Evolutionary conservation across 2,797 vertebrate species (phyloP), one percentile per base, ranked within the genome.

Genomic region (Sebastes trivittatus): DNA sequence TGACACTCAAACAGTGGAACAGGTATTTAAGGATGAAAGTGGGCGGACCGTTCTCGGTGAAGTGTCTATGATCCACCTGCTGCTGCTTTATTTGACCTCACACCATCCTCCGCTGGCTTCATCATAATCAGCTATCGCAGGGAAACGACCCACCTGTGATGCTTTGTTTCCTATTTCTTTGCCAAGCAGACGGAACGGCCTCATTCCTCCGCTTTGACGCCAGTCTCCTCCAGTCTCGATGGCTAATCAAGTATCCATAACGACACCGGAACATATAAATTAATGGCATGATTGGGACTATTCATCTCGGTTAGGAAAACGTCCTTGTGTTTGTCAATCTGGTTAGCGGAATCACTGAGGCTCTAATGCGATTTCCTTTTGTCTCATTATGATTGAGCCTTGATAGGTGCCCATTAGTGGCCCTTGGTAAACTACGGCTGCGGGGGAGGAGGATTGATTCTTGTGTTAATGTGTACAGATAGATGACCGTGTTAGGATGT

Each of bases 311-410:
- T 95, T 93, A 94, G 83, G 86, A 88, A 80, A 88, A 83, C 88
- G 36, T 89, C 90, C 85, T 90, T 91, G 89, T 89, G 87, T 92
- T 86, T 89, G 89, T 93, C 87, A 91, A 92, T 95, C 91, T 56
- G 68, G 85, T 95, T 92, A 93, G 79, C 79, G 20, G 84, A 93
- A 94, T 89, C 90, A 90, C 83, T 56, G 86, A 87, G 46, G 79
- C 84, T 72, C 32, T 93, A 93, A 94, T 90, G 91, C 2, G 64
- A 95, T 95, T 95, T 94, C 82, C 91, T 76, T 91, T 86, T 76
- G 91, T 93, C 88, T 95, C 91, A 94, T 94, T 89, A 94, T 92
- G 94, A 95, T 90, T 85, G 93, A 95, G 84, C 30, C 87, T 78
- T 92, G 93, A 94, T 92, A 89, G 93, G 89, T 90, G 85, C 86